Conservation (phyloP, 2,797 vertebrate species). For the Sebastolobus alascanus region DNA sequence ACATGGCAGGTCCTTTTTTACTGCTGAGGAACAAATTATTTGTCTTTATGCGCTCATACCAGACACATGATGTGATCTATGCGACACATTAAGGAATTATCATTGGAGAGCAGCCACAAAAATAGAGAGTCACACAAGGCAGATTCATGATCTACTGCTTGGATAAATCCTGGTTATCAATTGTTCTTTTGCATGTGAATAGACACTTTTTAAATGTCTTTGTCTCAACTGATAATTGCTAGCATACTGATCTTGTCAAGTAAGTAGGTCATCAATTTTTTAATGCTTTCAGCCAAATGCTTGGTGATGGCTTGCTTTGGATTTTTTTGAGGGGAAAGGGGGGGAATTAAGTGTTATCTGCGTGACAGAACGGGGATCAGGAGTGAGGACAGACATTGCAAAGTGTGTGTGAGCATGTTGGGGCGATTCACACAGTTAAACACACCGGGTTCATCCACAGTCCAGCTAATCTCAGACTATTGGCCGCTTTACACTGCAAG, state of each 20-base stretch:
- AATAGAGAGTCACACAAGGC: constrained; percentile 3
- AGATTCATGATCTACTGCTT: constrained; percentile 4
- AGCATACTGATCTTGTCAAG: constrained; percentile 25
- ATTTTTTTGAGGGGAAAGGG: constrained; percentile 14
- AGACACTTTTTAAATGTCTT: not conserved
- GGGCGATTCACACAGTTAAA: constrained; percentile 49
- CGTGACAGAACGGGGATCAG: constrained; percentile 28
- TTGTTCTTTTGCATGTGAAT: not conserved
- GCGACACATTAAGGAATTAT: constrained; percentile 22
- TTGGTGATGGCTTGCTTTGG: constrained; percentile 25
- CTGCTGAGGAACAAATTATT: constrained; percentile 38
- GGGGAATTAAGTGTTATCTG: constrained; percentile 30
- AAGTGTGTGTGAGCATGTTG: constrained; percentile 16
- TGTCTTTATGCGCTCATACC: constrained; percentile 32
- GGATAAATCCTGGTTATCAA: not conserved
- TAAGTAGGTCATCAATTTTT: constrained; percentile 36
- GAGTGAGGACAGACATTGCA: constrained; percentile 42
- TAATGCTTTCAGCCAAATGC: constrained; percentile 7
- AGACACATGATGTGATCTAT: constrained; percentile 15
- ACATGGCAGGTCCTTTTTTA: constrained; percentile 37
- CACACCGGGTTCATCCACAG: constrained; percentile 75
- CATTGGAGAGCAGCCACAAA: constrained; percentile 20
- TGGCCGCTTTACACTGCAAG: constrained; percentile 69
- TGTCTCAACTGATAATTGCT: constrained; percentile 31
- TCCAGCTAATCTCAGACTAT: constrained; percentile 67